These are phyloP conservation scores for Silurus glanis DNA, from an alignment of 2,113 vertebrate species.

Conservation along the genomic window DNA sequence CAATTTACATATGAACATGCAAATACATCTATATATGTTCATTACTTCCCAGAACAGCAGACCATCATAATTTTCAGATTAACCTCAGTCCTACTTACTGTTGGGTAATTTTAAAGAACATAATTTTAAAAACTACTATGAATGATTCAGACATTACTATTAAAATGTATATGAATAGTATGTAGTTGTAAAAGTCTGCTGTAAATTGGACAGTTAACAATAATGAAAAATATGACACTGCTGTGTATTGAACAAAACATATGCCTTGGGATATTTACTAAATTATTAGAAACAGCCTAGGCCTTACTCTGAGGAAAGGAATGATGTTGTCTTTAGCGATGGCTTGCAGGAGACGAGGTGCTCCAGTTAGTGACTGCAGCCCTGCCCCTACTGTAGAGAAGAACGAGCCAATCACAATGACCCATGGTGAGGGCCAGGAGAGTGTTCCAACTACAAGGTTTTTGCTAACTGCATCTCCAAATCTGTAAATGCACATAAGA, in stretches of 20 bases:
- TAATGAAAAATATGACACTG: background rate
- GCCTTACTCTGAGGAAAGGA: constrained; percentile 87
- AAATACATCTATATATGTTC: constrained; percentile 31
- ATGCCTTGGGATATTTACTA: background rate
- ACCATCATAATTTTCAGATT: background rate
- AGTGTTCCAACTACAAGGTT: constrained; percentile 93
- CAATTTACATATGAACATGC: background rate
- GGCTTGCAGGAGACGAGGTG: constrained; percentile 90
- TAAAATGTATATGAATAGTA: background rate
- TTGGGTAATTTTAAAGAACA: background rate
- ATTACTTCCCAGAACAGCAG: background rate
- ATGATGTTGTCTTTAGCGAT: constrained; percentile 98
- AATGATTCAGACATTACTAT: background rate
- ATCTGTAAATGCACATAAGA: constrained; percentile 69
- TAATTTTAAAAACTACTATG: background rate
- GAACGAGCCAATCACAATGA: constrained; percentile 96
- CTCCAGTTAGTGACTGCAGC: constrained; percentile 91
- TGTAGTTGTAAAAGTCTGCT: background rate
- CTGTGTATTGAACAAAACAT: background rate
- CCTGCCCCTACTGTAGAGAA: constrained; percentile 96
- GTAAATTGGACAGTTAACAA: background rate
- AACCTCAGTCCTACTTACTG: background rate
- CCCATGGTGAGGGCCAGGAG: constrained; percentile 96
- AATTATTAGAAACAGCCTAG: background rate
- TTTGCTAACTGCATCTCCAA: constrained; percentile 85